Evolutionary conservation across 2,888 invertebrate genomes (phyloP).

Genomic region (Lithodes maja): DNA sequence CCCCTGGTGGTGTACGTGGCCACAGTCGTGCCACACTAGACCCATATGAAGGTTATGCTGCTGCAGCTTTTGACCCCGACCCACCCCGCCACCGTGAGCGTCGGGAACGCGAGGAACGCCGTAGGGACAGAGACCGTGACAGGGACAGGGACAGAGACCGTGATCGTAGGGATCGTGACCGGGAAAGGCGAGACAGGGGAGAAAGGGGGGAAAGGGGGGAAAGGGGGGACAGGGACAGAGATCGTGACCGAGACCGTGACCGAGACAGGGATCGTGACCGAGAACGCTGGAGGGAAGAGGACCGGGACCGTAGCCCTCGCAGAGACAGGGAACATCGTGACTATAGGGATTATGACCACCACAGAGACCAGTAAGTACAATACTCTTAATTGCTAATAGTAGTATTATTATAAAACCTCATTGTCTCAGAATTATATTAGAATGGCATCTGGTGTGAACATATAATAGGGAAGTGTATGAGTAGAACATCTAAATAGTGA

Average conservation of each 20-base stretch:
- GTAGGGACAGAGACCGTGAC: conserved; percentile 66
- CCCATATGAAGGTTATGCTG: conserved; percentile 57
- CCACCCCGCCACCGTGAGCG: conserved; percentile 65
- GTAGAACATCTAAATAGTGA: too few species aligned
- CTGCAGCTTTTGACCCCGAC: conserved; percentile 57
- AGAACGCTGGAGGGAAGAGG: conserved; percentile 60
- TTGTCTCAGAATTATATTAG: neutral
- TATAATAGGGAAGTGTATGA: too few species aligned
- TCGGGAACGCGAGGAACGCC: conserved; percentile 59
- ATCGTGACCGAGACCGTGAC: conserved; percentile 43
- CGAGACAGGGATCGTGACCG: conserved; percentile 62
- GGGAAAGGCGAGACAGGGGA: conserved; percentile 55
- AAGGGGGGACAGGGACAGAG: conserved; percentile 56
- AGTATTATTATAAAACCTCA: neutral
- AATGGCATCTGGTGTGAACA: too few species aligned
- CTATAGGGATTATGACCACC: conserved; percentile 57
- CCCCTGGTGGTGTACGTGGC: conserved; percentile 43
- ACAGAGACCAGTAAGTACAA: conserved; percentile 53
- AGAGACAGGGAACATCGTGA: conserved; percentile 63
- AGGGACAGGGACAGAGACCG: conserved; percentile 63
- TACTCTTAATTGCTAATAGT: neutral
- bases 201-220: conserved; percentile 49
- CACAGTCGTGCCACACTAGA: conserved; percentile 56
- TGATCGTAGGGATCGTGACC: conserved; percentile 53
- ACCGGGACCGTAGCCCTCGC: conserved; percentile 53